A percentile compares a stretch with the other conserved stretches of the same genome.
Conservation (phyloP, 2,113 vertebrate genomes). For the Labeo rohita region DNA sequence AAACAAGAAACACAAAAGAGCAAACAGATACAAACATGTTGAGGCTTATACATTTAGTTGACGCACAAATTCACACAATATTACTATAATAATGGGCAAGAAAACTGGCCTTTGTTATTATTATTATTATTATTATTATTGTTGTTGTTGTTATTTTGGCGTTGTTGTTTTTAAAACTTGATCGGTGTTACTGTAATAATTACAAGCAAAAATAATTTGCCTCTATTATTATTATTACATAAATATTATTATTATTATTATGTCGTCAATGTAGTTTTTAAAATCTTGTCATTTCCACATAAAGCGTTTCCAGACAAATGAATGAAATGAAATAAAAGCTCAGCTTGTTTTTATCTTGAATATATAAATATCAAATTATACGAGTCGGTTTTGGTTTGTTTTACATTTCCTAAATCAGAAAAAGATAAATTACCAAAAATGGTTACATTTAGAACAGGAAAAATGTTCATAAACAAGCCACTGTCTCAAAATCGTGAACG, state of each 20-base stretch:
- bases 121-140: slow-evolving; percentile 52
- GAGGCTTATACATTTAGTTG: slow-evolving; percentile 49
- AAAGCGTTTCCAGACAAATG: not conserved
- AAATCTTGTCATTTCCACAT: not conserved
- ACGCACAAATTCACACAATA: slow-evolving; percentile 33
- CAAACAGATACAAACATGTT: slow-evolving; percentile 53
- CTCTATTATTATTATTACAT: slow-evolving; percentile 51
- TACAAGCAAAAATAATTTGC: slow-evolving; percentile 34
- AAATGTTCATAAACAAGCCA: not conserved
- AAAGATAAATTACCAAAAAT: not conserved
- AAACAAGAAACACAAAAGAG: slow-evolving; percentile 50
- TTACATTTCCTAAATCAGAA: not conserved
- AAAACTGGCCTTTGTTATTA: slow-evolving; percentile 48
- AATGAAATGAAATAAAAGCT: not conserved
- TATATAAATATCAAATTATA: not conserved
- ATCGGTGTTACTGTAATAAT: slow-evolving; percentile 12
- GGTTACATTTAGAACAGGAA: not conserved
- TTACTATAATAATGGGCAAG: slow-evolving; percentile 29
- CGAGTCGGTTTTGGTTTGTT: not conserved
- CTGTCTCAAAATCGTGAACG: not conserved
- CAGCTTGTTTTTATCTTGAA: not conserved
- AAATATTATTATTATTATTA: slow-evolving; percentile 41
- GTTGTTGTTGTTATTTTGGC: slow-evolving; percentile 45
- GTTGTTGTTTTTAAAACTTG: not conserved
- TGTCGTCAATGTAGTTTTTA: slow-evolving; percentile 5